Conservation (phyloP, 2,113 vertebrate genomes). For the Illadopsis cleaveri region DNA sequence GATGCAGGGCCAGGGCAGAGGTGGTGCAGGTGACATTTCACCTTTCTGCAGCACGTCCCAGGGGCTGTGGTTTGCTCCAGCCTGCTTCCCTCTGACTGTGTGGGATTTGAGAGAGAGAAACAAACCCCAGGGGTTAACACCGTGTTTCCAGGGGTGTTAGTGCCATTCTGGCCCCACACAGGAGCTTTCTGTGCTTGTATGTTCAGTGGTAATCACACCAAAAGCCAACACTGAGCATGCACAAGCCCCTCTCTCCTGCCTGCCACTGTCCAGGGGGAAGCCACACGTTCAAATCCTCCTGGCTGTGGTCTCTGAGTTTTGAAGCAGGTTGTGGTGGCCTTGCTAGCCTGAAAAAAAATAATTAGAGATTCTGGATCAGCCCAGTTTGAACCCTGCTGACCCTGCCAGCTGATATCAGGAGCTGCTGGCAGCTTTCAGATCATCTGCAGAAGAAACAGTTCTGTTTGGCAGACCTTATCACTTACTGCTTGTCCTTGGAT, state of each 20-base stretch:
- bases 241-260: not conserved
- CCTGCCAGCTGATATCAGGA: not conserved
- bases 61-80: not conserved
- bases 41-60: not conserved
- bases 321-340: no score
- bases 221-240: not conserved
- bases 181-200: rapidly evolving
- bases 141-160: not conserved
- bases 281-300: rapidly evolving
- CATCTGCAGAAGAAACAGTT: not conserved
- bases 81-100: not conserved
- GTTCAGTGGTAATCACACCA: not conserved
- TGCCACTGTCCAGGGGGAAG: not conserved
- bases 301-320: not conserved
- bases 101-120: not conserved
- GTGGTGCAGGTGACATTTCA: not conserved
- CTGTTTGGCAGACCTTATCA: not conserved
- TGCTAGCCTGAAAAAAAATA: not conserved
- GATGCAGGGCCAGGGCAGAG: not conserved
- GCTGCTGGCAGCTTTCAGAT: not conserved
- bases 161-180: not conserved
- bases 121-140: not conserved
- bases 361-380: not conserved
- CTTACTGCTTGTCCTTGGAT: not conserved
- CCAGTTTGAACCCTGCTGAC: not conserved